A percentile compares a stretch with the other conserved stretches of the same genome.
phyloP scores from a whole-genome alignment of 2,888 invertebrate species.

The Torymus auratus region DNA sequence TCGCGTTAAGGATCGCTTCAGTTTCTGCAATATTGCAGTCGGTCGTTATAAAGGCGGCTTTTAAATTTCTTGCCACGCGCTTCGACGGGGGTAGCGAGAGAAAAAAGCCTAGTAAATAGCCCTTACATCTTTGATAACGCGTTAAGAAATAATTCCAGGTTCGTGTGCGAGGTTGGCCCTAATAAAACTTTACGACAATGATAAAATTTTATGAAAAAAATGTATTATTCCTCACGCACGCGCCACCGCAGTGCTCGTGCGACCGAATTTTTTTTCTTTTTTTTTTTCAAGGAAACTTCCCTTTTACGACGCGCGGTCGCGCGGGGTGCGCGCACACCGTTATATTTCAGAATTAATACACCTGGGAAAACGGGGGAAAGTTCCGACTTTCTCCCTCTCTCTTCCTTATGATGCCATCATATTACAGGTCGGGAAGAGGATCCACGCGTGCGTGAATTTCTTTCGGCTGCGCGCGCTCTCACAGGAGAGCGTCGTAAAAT shows the following conservation, averaged over 20 bases:
- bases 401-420: too few species aligned
- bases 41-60: too few species aligned
- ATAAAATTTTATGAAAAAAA: slow-evolving; percentile 49
- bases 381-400: too few species aligned
- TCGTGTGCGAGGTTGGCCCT: neutral
- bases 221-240: slow-evolving; percentile 17
- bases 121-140: slow-evolving; percentile 33
- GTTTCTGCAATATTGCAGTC: neutral
- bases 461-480: neutral
- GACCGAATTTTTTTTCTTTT: neutral
- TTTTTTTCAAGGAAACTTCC: neutral
- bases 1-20: too few species aligned
- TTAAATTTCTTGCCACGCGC: too few species aligned
- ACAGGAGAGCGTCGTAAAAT: slow-evolving; percentile 47
- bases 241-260: neutral
- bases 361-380: neutral
- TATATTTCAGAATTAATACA: slow-evolving; percentile 35
- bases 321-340: neutral
- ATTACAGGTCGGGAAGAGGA: too few species aligned
- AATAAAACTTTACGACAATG: slow-evolving; percentile 42
- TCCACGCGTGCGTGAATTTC: neutral
- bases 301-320: slow-evolving; percentile 15
- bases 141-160: slow-evolving; percentile 23
- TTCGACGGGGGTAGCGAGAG: too few species aligned
- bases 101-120: slow-evolving; percentile 1